These are phyloP conservation scores for Oligia fasciuncula DNA, from an alignment of 2,888 invertebrate species.

Conservation along the genomic window DNA sequence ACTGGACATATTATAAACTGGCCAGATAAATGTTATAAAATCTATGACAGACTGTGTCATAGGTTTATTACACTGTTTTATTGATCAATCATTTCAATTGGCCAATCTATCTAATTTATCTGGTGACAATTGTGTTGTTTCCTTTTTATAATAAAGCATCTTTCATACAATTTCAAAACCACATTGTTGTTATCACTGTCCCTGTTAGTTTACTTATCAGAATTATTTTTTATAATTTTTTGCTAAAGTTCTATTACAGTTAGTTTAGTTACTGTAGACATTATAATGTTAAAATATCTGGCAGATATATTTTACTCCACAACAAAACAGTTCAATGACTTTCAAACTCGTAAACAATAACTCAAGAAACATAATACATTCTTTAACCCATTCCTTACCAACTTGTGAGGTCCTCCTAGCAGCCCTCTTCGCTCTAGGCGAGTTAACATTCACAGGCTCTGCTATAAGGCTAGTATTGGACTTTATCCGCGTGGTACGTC, in stretches of 20 bases:
- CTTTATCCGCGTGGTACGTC: conserved; percentile 74
- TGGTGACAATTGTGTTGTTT: not conserved
- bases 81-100: conserved; percentile 29
- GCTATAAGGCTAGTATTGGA: conserved; percentile 75
- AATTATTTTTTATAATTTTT: not conserved
- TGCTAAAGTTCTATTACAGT: not conserved
- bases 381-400: conserved; percentile 72
- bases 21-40: conserved; percentile 6
- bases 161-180: not conserved
- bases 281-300: not conserved
- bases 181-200: no score
- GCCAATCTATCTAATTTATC: conserved; percentile 14
- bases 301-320: not conserved
- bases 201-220: not conserved
- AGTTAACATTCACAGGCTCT: conserved; percentile 75
- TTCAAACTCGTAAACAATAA: not conserved
- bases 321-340: conserved; percentile 9
- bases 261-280: not conserved
- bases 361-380: not conserved
- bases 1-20: not conserved
- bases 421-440: conserved; percentile 85
- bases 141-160: not conserved
- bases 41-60: not conserved
- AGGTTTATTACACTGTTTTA: not conserved
- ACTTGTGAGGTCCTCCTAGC: conserved; percentile 80